These are phyloP conservation scores for Parauchenoglanis ngamensis DNA, from an alignment of 2,797 vertebrate genomes.

Conservation along the genomic window DNA sequence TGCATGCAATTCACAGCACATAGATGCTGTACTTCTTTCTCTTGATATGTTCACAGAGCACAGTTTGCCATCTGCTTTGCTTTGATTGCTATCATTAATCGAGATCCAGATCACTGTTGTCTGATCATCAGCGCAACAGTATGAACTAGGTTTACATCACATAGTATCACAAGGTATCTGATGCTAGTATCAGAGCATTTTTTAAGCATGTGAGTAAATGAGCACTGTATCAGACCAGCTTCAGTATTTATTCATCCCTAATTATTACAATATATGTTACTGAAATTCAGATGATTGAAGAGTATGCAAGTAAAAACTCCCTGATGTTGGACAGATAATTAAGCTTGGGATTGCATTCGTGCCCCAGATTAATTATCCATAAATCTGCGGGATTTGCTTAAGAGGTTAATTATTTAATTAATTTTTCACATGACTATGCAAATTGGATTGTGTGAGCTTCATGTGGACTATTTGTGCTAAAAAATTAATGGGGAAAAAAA, in stretches of 20 bases:
- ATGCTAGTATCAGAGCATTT: not conserved
- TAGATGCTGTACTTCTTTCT: not conserved
- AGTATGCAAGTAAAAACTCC: not conserved
- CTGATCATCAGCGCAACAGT: not conserved
- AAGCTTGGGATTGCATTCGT: not conserved
- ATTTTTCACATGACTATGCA: not conserved
- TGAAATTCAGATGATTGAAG: not conserved
- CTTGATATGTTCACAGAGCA: not conserved
- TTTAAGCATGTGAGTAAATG: not conserved
- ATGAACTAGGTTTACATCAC: not conserved
- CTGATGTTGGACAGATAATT: slow-evolving; percentile 15
- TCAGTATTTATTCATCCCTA: not conserved
- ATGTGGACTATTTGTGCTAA: not conserved
- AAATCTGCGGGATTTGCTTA: not conserved
- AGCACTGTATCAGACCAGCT: not conserved
- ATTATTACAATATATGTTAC: not conserved
- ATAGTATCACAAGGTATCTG: not conserved
- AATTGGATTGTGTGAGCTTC: not conserved
- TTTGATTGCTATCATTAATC: not conserved
- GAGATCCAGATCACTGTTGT: not conserved
- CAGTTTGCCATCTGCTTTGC: not conserved
- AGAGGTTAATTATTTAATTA: slow-evolving; percentile 4
- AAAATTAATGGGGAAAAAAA: not conserved
- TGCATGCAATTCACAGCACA: no score
- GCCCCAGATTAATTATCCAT: slow-evolving; percentile 4